phyloP scores from a whole-genome alignment of 2,888 invertebrate genomes.

The Petrophora chlorosata region DNA sequence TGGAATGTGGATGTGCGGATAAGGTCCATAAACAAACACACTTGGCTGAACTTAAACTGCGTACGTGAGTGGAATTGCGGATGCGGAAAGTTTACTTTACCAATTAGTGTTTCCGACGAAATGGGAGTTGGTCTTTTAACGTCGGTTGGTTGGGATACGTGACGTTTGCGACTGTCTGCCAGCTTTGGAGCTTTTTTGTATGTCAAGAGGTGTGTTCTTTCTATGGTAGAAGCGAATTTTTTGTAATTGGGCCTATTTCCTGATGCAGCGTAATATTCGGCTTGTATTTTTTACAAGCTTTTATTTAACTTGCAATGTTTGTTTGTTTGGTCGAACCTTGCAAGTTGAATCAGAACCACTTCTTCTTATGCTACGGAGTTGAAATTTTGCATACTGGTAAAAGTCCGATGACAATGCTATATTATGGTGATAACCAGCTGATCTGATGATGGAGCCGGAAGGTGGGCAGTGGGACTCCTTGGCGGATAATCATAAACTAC shows the following conservation, averaged over 20 bases:
- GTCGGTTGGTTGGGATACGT: conserved; percentile 31
- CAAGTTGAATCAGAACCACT: too few species aligned
- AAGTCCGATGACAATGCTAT: too few species aligned
- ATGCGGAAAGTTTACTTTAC: conserved; percentile 38
- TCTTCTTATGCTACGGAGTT: too few species aligned
- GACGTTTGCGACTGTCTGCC: conserved; percentile 24
- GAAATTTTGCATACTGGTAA: too few species aligned
- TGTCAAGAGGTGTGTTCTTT: conserved; percentile 9
- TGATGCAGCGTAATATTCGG: too few species aligned
- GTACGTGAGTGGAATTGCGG: conserved; percentile 39
- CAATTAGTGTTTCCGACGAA: conserved; percentile 40
- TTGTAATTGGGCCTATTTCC: conserved; percentile 6
- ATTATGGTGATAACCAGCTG: too few species aligned
- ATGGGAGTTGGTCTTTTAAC: conserved; percentile 35
- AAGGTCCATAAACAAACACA: conserved; percentile 35
- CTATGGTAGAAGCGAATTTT: conserved; percentile 1
- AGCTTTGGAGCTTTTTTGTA: conserved; percentile 5
- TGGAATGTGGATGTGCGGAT: conserved; percentile 29
- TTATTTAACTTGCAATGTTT: too few species aligned
- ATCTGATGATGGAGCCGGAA: too few species aligned
- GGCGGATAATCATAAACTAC: too few species aligned
- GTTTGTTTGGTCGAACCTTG: too few species aligned
- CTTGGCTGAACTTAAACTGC: conserved; percentile 35
- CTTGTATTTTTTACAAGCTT: too few species aligned
- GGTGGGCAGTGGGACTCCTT: too few species aligned